Conservation (phyloP, 2,888 invertebrate genomes). For the Amaurobius ferox region DNA sequence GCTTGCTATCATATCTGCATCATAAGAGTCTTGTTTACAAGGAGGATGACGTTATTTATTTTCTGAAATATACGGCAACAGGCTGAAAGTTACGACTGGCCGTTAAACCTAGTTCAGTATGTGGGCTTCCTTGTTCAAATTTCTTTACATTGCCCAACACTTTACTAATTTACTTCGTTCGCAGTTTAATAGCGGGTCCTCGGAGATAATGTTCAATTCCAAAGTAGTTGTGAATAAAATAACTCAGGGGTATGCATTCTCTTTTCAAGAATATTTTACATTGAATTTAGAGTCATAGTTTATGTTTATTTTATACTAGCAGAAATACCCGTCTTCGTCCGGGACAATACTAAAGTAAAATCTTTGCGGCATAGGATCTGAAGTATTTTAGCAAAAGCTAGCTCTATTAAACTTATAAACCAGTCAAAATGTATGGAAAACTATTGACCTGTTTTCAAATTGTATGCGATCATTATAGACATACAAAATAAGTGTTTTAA, state of each 20-base stretch:
- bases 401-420: too few relatives aligned
- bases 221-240: neutral
- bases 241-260: neutral
- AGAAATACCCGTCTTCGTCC: too few relatives aligned
- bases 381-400: too few relatives aligned
- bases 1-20: slow-evolving; percentile 30
- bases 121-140: slow-evolving; percentile 14
- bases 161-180: slow-evolving; percentile 25
- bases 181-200: neutral
- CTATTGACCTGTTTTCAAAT: too few relatives aligned
- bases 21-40: slow-evolving; percentile 54
- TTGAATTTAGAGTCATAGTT: too few relatives aligned
- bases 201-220: neutral
- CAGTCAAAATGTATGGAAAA: too few relatives aligned
- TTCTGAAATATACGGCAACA: slow-evolving; percentile 28
- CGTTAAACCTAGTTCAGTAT: neutral
- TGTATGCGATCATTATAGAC: too few relatives aligned
- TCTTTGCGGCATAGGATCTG: too few relatives aligned
- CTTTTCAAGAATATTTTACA: too few relatives aligned
- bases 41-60: slow-evolving; percentile 48
- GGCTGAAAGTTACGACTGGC: slow-evolving; percentile 31
- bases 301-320: too few relatives aligned
- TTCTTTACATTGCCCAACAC: slow-evolving; percentile 45
- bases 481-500: too few relatives aligned
- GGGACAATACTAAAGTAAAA: too few relatives aligned